Evolutionary conservation across 2,113 vertebrate species (phyloP).

Genomic region (Phycodurus eques): DNA sequence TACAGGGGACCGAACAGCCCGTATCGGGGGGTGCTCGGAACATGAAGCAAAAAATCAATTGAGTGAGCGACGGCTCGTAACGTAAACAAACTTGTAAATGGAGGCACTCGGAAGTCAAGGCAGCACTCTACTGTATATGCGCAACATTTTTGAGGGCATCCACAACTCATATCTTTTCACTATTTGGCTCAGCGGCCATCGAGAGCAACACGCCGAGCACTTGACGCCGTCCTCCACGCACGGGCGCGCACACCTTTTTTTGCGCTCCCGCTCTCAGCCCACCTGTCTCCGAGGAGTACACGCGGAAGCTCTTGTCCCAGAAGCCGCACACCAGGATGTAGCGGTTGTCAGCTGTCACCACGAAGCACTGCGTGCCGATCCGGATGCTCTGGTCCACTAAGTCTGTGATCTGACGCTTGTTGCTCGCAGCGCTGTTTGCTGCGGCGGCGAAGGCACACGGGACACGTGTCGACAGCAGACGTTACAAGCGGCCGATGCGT

Average conservation of each 20-base stretch:
- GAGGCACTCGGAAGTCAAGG: too few relatives aligned
- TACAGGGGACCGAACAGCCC: too few relatives aligned
- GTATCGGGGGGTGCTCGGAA: too few relatives aligned
- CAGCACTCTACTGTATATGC: too few relatives aligned
- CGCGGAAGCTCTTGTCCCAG: conserved; percentile 99
- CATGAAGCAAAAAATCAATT: too few relatives aligned
- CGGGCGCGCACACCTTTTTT: conserved; percentile 36
- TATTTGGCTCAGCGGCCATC: too few relatives aligned
- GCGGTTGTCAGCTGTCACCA: conserved; percentile 98
- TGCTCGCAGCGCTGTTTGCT: conserved; percentile 92
- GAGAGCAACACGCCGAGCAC: background rate
- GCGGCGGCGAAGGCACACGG: conserved; percentile 35
- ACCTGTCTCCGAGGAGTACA: conserved; percentile 99
- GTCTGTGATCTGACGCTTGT: conserved; percentile 98
- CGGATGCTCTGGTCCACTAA: conserved; percentile 98
- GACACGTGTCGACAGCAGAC: conserved; percentile 11
- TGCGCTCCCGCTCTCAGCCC: conserved; percentile 35
- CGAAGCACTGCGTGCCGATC: conserved; percentile 96
- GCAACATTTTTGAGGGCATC: too few relatives aligned
- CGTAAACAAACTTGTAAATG: too few relatives aligned
- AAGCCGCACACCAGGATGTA: conserved; percentile 98
- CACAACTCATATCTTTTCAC: too few relatives aligned
- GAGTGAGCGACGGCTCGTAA: too few relatives aligned
- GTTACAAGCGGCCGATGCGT: background rate
- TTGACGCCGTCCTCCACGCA: conserved; percentile 51